Conservation (phyloP, 1,140 invertebrate genomes). For the Papilio helenus region DNA sequence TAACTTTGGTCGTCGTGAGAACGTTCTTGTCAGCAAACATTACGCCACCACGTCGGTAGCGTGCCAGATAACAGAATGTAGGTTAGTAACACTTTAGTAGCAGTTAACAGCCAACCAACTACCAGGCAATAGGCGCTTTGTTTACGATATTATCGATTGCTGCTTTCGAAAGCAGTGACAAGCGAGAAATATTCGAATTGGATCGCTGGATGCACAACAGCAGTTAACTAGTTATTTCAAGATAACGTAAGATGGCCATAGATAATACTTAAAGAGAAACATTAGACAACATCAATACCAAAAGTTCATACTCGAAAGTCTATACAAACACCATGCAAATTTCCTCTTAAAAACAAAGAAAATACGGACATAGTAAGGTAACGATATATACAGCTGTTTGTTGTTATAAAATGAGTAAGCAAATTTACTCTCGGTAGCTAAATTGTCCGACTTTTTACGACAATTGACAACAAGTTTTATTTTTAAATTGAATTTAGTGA, state of each 20-base stretch:
- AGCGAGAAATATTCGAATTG: constrained; percentile 26
- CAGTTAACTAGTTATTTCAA: not conserved
- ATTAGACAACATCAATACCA: not conserved
- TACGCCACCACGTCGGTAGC: constrained; percentile 43
- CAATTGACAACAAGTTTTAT: not conserved
- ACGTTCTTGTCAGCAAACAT: constrained; percentile 50
- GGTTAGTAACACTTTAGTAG: constrained; percentile 51
- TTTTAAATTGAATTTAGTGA: constrained; percentile 7
- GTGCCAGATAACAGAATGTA: constrained; percentile 53
- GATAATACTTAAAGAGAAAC: not conserved
- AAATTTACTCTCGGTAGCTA: not conserved
- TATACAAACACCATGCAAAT: too few species aligned
- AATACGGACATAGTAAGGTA: too few species aligned
- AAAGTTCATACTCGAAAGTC: not conserved
- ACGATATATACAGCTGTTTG: not conserved
- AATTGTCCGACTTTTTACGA: not conserved
- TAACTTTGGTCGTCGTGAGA: constrained; percentile 58
- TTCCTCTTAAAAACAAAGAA: too few species aligned
- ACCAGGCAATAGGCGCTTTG: constrained; percentile 32
- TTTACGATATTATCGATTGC: constrained; percentile 32
- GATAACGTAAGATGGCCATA: not conserved
- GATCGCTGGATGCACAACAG: not conserved
- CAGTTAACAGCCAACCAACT: constrained; percentile 27
- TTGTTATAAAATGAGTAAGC: not conserved
- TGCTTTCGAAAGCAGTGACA: constrained; percentile 32